Base-by-base conservation (phyloP, 2,888 invertebrate species). In the Drosophila mimetica region DNA sequence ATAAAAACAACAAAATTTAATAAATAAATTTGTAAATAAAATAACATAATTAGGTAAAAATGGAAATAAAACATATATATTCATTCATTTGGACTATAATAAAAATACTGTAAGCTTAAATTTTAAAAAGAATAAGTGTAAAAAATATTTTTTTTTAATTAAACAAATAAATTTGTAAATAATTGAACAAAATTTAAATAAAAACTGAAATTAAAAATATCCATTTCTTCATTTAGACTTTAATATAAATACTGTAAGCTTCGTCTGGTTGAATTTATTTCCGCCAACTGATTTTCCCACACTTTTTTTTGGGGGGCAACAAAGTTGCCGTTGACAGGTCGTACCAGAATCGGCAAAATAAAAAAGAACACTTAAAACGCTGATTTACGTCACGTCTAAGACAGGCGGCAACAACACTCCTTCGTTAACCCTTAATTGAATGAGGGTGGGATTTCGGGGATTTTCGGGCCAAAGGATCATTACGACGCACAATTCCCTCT, bases 371-470 rank as follows among this genome's bases (percentile, higher is more conserved):
- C 88, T 86, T 88, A 77, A 84, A 81, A 82, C 85, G 76, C 87
- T 79, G 86, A 82, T 86, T 78, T 81, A 75, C 85, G 86, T 78
- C 85, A 82, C 84, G 86, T 86, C 82, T 72, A 53, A 79, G 83
- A 85, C 86, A 69, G 85, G 65, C 61, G 47, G 8, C 20, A 36
- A 50, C 22, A 41, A 42, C 42, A 25, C 16, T 8, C 46, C 44
- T 22, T 11, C 28, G 42, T 54, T 42, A 71, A 61, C 44, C 69
- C 54, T 74, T 76, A 73, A 79, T 77, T 79, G 69, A 69, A 59
- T 67, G 22, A 4, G 51, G 71, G 39, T 41, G n/a, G 16, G 11
- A 34, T 42, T 60, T 42, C 14, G 32, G 18, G 30, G 16, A 61
- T 41, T 61, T 37, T 30, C 16, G 30, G 37, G 39, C 47, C n/a